Conservation (phyloP, 2,113 vertebrate genomes). For the Cebidichthys violaceus region DNA sequence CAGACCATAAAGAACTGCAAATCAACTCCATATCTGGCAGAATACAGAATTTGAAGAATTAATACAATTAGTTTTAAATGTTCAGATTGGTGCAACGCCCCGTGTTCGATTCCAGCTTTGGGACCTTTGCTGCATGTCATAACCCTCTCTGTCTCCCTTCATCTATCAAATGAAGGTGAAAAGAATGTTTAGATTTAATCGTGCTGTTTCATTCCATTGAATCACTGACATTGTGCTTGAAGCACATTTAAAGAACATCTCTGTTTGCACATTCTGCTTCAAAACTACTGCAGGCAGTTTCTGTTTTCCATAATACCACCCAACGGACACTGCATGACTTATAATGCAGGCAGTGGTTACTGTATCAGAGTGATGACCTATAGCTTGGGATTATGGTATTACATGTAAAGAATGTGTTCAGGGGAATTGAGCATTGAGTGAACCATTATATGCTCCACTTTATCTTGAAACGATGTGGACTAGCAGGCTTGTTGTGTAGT, state of each 20-base stretch:
- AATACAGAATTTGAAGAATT: not conserved
- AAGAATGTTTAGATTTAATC: not conserved
- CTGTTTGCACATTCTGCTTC: not conserved
- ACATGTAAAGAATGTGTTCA: constrained; percentile 22
- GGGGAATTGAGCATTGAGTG: constrained; percentile 28
- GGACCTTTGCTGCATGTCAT: not conserved
- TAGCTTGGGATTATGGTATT: constrained; percentile 28
- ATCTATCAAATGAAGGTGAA: not conserved
- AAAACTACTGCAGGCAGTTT: not conserved
- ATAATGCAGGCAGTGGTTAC: constrained; percentile 1
- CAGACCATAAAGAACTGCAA: not conserved
- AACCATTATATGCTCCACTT: constrained; percentile 35
- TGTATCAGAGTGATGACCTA: constrained; percentile 29
- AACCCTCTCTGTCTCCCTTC: not conserved
- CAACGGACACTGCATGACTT: not conserved
- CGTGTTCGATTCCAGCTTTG: not conserved
- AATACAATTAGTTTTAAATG: not conserved
- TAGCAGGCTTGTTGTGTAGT: constrained; percentile 44
- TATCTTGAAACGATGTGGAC: constrained; percentile 28
- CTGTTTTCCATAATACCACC: constrained; percentile 12
- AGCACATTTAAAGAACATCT: not conserved
- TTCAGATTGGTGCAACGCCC: too few relatives aligned
- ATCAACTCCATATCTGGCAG: not conserved
- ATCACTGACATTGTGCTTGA: not conserved
- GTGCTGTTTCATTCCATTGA: not conserved